Base-by-base conservation (phyloP, 2,888 invertebrate genomes). In the Tortricodes alternella region DNA sequence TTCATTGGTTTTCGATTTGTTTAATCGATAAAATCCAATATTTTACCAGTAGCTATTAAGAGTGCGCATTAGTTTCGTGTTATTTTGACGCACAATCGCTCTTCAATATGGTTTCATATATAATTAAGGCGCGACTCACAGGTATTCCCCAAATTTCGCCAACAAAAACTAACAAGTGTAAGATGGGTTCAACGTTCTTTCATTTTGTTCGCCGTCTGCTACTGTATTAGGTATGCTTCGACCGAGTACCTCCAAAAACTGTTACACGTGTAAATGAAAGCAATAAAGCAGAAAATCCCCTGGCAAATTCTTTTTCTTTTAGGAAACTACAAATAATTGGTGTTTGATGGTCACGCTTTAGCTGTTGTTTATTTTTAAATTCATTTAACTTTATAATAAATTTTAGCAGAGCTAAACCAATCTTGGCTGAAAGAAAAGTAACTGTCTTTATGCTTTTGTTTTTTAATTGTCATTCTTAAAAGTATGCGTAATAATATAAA, bases 131-230 rank as follows among this genome's bases (percentile, higher is more conserved):
- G 63, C 67, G 66, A 67, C 67, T 71, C 71, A 69, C 66, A 68
- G 84, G 85, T 67, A 78, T 77, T 83, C 68, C 84, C 83, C 70
- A 77, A 80, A 71, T 63, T 63, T 41, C 48, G 52, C 63, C 53
- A 52, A 62, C 75, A 83, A 85, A 84, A 84, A 80, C 67, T 62
- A 35, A 63, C 70, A 58, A 73, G 69, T 62, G 69, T 64, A 65
- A 63, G 62, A 66, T 50, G 72, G 79, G 81, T 78, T 84, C 83
- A 70, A 71, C 66, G 81, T 62, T 73, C 78, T 67, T 43, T 43
- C 48, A 49, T 23, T 32, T 49, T 32, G 13, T 32, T 38, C 44
- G n/a, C 13, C 21, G 39, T 35, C 53, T 48, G 46, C 38, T 50
- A 29, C 23, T 32, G 29, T 56, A 38, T 44, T 55, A 49, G 43